Evolutionary conservation across 2,888 invertebrate genomes (phyloP).

Genomic region (Teleiodes luculella): DNA sequence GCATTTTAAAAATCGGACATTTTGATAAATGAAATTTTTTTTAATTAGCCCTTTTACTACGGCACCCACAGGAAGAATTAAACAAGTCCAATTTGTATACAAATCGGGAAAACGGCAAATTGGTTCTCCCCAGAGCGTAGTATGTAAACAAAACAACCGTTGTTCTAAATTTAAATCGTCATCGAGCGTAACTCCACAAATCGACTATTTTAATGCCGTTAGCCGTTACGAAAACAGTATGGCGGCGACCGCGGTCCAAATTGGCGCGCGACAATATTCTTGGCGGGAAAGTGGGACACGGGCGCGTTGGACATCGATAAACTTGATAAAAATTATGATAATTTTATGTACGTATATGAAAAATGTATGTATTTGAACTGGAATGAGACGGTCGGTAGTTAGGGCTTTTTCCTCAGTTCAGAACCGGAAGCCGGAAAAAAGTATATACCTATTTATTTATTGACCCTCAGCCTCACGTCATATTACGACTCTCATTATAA

Average conservation of each 20-base stretch:
- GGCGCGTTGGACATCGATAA: background rate
- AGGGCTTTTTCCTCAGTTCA: no score
- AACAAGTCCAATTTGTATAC: no score
- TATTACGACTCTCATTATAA: no score
- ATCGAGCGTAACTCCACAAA: background rate
- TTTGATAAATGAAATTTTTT: no score
- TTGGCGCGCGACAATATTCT: background rate
- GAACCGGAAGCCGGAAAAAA: no score
- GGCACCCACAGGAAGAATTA: no score
- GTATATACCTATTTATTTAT: no score
- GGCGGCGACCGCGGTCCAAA: background rate
- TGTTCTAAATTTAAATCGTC: background rate
- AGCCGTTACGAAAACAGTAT: conserved; percentile 2
- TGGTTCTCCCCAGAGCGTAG: background rate
- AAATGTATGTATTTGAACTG: background rate
- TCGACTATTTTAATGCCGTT: background rate
- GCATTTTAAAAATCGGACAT: no score
- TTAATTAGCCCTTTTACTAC: no score
- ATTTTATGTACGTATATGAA: background rate
- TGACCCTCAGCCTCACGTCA: no score
- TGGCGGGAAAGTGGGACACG: background rate
- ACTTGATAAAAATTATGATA: background rate
- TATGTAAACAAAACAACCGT: background rate
- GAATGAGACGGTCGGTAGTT: no score
- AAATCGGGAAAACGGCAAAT: no score